Conservation (phyloP, 2,888 invertebrate species). For the Agrotis exclamationis region DNA sequence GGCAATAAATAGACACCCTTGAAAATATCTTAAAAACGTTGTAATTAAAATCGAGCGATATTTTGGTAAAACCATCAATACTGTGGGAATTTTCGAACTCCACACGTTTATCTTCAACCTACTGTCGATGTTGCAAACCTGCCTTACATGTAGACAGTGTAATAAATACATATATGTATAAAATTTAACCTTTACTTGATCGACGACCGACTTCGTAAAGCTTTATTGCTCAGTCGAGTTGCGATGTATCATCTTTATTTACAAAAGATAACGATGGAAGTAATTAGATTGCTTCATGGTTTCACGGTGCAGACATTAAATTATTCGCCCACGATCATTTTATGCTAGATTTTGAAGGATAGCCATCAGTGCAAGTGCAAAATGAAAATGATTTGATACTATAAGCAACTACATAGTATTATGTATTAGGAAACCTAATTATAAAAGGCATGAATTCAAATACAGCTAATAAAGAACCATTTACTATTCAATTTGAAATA, state of each 20-base stretch:
- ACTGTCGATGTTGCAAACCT: constrained; percentile 35
- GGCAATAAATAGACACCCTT: constrained; percentile 73
- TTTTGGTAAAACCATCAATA: constrained; percentile 68
- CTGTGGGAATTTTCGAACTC: constrained; percentile 66
- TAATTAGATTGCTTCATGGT: constrained; percentile 62
- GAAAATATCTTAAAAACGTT: constrained; percentile 67
- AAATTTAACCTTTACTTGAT: constrained; percentile 61
- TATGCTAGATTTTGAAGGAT: constrained; percentile 5
- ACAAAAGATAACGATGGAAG: constrained; percentile 58
- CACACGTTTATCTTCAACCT: constrained; percentile 10
- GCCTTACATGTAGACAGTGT: constrained; percentile 11
- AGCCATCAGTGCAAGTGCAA: constrained; percentile 1
- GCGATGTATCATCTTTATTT: constrained; percentile 49
- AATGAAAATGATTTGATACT: constrained; percentile 17
- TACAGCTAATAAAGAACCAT: constrained; percentile 10
- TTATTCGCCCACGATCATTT: constrained; percentile 43
- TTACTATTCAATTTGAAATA: constrained; percentile 10
- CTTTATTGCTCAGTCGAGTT: constrained; percentile 44
- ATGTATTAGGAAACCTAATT: constrained; percentile 13
- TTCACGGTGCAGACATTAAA: constrained; percentile 40
- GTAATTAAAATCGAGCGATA: constrained; percentile 70
- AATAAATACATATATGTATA: constrained; percentile 25
- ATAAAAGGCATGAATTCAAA: constrained; percentile 25
- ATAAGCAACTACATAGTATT: constrained; percentile 9
- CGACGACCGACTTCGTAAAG: constrained; percentile 35